Evolutionary conservation across 1,140 invertebrate species (phyloP), one percentile per base, ranked within the genome.

Genomic region (Ladona fulva): DNA sequence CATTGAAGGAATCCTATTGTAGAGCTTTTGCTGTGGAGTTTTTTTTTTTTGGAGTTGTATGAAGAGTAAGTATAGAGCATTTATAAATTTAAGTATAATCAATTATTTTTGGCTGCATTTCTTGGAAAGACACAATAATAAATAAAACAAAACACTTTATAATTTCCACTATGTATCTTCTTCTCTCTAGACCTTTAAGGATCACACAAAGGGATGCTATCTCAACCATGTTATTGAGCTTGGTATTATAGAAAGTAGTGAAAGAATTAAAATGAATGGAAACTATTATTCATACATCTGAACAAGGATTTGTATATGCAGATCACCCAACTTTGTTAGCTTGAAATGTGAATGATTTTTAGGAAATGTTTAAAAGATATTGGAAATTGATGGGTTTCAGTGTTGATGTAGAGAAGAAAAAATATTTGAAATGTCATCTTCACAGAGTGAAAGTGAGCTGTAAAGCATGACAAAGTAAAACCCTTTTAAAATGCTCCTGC

Each of bases 191-290:
- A n/a, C n/a, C n/a, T n/a, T n/a, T n/a, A n/a, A n/a, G n/a, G n/a
- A n/a, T n/a, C n/a, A n/a, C n/a, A n/a, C n/a, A 10, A 74, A 74
- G 44, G 44, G 44, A 52, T 52, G 44, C 44, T 11, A 10, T 52
- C 44, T 52, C 44, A 52, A 19, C 44, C 19, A 83, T 79, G 80
- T 52, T 52, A 52, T 52, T 52, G 10, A 52, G 19, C 44, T 52
- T 52, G 44, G 44, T 19, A 11, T 52, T 52, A 52, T 52, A 52
- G 10, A 52, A 11, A 19, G 44, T 11, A 52, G 19, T 52, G 44
- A 52, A 52, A 52, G 19, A 52, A 52, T 52, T 52, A 19, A 52
- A 52, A 52, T 11, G 10, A 19, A 19, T 10, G 44, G 19, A 52
- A 19, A 52, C 44, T 52, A 19, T 52, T 52, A 52, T 52, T 52